Conservation (phyloP, 2,888 invertebrate species). For the Ommatoiulus sabulosus region DNA sequence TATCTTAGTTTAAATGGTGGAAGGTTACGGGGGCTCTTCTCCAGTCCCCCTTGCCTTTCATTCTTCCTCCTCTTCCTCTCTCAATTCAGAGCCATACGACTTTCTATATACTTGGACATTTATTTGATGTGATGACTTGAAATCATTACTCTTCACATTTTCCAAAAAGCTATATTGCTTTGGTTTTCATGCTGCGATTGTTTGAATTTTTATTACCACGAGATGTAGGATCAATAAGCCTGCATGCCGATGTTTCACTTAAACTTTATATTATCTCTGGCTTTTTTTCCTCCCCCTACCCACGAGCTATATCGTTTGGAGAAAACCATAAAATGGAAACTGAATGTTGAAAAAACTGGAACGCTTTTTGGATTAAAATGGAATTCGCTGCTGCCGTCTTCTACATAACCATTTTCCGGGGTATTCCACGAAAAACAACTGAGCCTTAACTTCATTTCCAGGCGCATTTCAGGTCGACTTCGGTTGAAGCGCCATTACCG, state of each 20-base stretch:
- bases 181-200: slow-evolving; percentile 44
- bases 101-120: slow-evolving; percentile 42
- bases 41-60: not conserved
- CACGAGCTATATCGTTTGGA: slow-evolving; percentile 1
- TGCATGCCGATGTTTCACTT: slow-evolving; percentile 48
- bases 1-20: not conserved
- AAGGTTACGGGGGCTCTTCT: not conserved
- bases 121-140: slow-evolving; percentile 46
- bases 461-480: not conserved
- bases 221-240: slow-evolving; percentile 47
- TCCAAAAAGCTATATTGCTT: slow-evolving; percentile 32
- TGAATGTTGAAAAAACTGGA: not conserved
- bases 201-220: slow-evolving; percentile 44
- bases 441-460: not conserved
- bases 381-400: slow-evolving; percentile 7
- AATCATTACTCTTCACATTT: slow-evolving; percentile 48
- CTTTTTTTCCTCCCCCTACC: not conserved
- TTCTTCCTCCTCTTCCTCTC: not conserved
- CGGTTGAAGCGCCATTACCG: not conserved
- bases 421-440: not conserved
- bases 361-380: slow-evolving; percentile 41
- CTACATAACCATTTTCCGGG: slow-evolving; percentile 31
- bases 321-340: slow-evolving; percentile 22
- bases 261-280: slow-evolving; percentile 48
- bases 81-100: slow-evolving; percentile 19